Conservation (phyloP, 2,888 invertebrate species). For the Crematogaster levior region DNA sequence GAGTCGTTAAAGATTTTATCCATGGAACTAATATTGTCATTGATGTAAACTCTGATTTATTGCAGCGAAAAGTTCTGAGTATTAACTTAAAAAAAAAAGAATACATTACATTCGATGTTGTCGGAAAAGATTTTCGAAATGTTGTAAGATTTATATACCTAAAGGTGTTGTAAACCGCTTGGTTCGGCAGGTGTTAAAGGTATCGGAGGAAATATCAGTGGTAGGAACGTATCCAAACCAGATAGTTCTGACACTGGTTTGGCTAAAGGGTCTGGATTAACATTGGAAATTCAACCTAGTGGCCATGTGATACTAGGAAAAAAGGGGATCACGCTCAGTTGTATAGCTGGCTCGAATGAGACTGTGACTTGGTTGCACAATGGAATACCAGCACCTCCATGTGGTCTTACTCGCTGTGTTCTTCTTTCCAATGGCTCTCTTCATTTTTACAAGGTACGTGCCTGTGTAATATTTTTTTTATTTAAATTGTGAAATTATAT, state of each 20-base stretch:
- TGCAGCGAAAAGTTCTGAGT: neutral
- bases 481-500: neutral
- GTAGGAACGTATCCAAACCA: slow-evolving; percentile 78
- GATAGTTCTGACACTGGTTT: slow-evolving; percentile 74
- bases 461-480: neutral
- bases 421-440: slow-evolving; percentile 80
- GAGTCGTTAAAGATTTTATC: neutral
- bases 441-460: slow-evolving; percentile 80
- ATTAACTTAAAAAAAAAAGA: neutral
- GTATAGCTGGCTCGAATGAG: slow-evolving; percentile 76
- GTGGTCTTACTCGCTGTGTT: slow-evolving; percentile 79
- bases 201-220: slow-evolving; percentile 77
- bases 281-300: slow-evolving; percentile 80
- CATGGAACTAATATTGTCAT: neutral
- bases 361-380: slow-evolving; percentile 82
- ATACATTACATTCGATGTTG: neutral
- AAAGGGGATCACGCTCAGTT: slow-evolving; percentile 80
- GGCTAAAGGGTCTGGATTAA: slow-evolving; percentile 74
- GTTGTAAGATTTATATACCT: neutral
- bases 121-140: neutral
- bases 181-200: slow-evolving; percentile 78
- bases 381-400: slow-evolving; percentile 81
- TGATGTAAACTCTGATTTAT: neutral
- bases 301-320: slow-evolving; percentile 81
- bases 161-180: neutral